These are phyloP conservation scores for Apamea epomidion DNA, from an alignment of 2,888 invertebrate genomes.

Conservation along the genomic window DNA sequence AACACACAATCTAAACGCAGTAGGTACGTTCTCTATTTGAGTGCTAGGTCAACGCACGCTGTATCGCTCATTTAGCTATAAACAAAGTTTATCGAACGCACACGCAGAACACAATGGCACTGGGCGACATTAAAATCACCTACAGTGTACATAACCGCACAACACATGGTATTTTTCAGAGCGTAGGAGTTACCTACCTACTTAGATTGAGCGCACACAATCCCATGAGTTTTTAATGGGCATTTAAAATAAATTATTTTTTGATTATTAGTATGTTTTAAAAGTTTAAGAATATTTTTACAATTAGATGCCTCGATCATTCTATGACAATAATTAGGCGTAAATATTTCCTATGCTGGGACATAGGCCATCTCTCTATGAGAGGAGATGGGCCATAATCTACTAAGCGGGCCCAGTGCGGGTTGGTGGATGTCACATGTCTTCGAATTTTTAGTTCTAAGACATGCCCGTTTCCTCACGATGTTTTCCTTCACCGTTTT, in stretches of 20 bases:
- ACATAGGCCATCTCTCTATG: not conserved
- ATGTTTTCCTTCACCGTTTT: not conserved
- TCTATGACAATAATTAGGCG: not conserved
- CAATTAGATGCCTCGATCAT: not conserved
- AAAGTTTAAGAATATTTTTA: not conserved
- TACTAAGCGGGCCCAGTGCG: not conserved
- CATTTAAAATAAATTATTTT: not conserved
- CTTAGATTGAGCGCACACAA: slow-evolving; percentile 57
- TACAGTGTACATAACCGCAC: slow-evolving; percentile 73
- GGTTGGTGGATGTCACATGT: not conserved
- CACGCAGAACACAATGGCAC: slow-evolving; percentile 82
- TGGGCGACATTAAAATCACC: slow-evolving; percentile 82
- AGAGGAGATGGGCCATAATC: not conserved
- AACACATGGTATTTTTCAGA: slow-evolving; percentile 71
- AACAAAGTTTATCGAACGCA: slow-evolving; percentile 89
- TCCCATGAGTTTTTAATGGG: not conserved
- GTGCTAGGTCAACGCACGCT: slow-evolving; percentile 82
- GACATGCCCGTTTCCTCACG: not conserved
- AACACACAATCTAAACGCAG: slow-evolving; percentile 58
- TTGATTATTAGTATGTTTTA: not conserved
- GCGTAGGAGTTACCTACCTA: slow-evolving; percentile 34
- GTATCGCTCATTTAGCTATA: slow-evolving; percentile 88
- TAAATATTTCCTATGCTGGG: not conserved
- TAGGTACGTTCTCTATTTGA: slow-evolving; percentile 79
- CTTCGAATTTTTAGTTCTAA: not conserved